Base-by-base conservation (phyloP, 1,140 invertebrate species). In the Calycopis cecrops region DNA sequence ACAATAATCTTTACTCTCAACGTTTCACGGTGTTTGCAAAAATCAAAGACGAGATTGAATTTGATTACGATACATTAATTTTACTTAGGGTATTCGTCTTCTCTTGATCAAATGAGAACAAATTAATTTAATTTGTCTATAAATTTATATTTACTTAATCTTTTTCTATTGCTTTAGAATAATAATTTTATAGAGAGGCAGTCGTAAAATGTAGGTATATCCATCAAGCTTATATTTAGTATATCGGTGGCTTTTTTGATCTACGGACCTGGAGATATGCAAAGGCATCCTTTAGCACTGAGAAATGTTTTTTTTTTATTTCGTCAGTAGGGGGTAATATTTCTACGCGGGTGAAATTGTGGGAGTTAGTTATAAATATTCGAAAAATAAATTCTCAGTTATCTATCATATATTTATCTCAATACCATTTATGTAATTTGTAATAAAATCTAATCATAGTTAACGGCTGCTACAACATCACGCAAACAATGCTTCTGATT, bases 1-100 rank as follows among this genome's bases (percentile, higher is more conserved):
- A 71, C 59, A 60, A 44, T 58, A 40, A 12, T 66, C 51, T 61
- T 73, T 59, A 60, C 61, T 48, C 40, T 50, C 38, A 62, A 55
- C 67, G 62, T 61, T 70, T 65, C 61, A 73, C 76, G 65, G 69
- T 74, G 66, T 63, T 67, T 67, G 71, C 76, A 79, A 81, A 81
- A 84, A 76, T 72, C 79, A 81, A 83, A 81, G 73, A 71, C 81
- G 70, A 85, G 83, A 85, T 85, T 82, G 77, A 86, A 84, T 86
- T 83, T 83, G 79, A 83, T 83, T 86, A 78, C 79, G 74, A 84
- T 86, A 86, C 79, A 84, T 86, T 83, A 86, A 86, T 84, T 84
- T 82, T 77, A 81, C 79, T 84, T 80, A 86, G 79, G 73, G 76
- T 77, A 80, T 85, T 85, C 80, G 79, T 83, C 82, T 85, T 76